Evolutionary conservation across 92 coral and sea anemone species (phyloP), one percentile per base, ranked within the genome.

Genomic region (Metridium senile): DNA sequence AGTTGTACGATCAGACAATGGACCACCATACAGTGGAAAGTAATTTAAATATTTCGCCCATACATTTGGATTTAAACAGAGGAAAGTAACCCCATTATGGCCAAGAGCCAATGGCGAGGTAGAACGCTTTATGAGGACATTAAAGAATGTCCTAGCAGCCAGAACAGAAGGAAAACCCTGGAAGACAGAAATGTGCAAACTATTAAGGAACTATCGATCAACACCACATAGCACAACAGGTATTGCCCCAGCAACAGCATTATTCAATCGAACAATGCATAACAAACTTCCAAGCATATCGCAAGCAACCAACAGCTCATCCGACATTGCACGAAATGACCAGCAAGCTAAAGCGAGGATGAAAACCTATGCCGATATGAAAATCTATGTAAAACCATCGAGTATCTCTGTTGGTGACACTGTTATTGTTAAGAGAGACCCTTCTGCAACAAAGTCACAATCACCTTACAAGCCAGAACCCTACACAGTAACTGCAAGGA

Each of bases 161-260:
- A 66, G 54, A 26, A n/a, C 68, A 13, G 82, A 83, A 43, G 82
- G 76, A 33, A 74, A 74, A 52, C 68, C 62, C 33, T 77, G 81
- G 82, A 67, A 74, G 76, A 76, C 81, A 49, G 90, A 89, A 62
- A 59, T 81, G 13, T 33, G 58, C 70, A 85, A 43, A 58, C 57
- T 89, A 30, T 58, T 81, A 34, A 74, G 87, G 34, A 89, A 85
- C 62, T 84, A 88, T 57, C 70, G 89, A 43, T 79, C 93, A n/a
- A 88, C 86, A 26, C 85, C 93, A 0, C 93, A 81, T 82, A 89
- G 85, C 68, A 65, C 93, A 20, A 89, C 88, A 21, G 72, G 88
- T 54, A 20, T 54, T 46, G 71, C 90, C 49, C 88, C 86, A 54
- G 80, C 85, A 22, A 86, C 86, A 21, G 85, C 75, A 19, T 66